Evolutionary conservation across 2,797 vertebrate genomes (phyloP).

Genomic region (Molossus molossus): DNA sequence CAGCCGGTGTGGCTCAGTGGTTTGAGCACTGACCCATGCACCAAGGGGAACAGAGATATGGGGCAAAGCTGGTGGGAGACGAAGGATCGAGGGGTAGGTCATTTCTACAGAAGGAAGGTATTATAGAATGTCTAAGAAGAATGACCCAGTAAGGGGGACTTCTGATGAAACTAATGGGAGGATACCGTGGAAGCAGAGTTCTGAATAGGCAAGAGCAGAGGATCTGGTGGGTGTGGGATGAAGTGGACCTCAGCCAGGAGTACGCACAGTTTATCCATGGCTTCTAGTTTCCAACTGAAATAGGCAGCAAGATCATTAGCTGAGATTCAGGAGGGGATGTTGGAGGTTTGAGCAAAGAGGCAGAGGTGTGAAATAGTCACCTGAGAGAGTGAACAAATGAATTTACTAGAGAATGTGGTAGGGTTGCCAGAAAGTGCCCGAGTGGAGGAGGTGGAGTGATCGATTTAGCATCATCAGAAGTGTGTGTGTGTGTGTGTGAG

Average conservation of each 20-base stretch:
- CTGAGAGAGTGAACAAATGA: background rate
- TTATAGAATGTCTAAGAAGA: background rate
- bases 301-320: background rate
- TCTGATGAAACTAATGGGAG: background rate
- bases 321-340: background rate
- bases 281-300: background rate
- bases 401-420: background rate
- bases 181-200: background rate
- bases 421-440: background rate
- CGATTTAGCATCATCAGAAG: background rate
- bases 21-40: too few relatives aligned
- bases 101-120: background rate
- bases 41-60: conserved; percentile 19
- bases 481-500: background rate
- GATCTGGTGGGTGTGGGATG: background rate
- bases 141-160: background rate
- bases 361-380: background rate
- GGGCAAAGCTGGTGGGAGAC: background rate
- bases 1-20: too few relatives aligned
- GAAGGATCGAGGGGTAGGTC: background rate
- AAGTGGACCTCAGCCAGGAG: background rate
- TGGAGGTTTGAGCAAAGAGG: background rate
- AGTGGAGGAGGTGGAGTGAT: background rate
- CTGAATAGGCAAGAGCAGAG: background rate
- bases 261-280: background rate